These are phyloP conservation scores for Triplophysa bombifrons DNA, from an alignment of 2,797 vertebrate species.

Conservation along the genomic window DNA sequence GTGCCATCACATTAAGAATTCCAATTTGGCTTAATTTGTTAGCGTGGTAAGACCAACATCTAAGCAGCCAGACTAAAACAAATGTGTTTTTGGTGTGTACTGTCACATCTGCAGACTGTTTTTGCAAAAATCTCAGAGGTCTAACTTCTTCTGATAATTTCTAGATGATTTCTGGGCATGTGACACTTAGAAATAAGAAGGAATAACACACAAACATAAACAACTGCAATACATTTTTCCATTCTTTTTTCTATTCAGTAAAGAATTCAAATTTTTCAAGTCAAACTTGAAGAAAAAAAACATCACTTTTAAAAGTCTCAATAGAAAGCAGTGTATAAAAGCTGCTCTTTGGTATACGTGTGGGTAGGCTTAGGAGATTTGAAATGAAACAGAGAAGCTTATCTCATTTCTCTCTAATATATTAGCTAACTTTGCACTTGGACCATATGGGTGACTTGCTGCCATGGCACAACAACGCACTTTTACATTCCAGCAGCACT, in stretches of 20 bases:
- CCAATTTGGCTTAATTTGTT: background rate
- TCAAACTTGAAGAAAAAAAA: background rate
- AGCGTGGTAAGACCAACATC: no score
- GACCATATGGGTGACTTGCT: conserved; percentile 47
- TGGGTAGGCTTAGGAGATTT: background rate
- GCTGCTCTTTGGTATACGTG: background rate
- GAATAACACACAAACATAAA: no score
- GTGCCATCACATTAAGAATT: background rate
- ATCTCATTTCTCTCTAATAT: conserved; percentile 30
- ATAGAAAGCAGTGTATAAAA: background rate
- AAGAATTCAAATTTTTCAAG: background rate
- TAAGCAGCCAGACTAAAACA: no score
- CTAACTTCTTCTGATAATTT: no score
- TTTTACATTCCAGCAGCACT: conserved; percentile 24
- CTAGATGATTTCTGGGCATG: no score
- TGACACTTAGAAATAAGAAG: no score
- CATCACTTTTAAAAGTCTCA: background rate
- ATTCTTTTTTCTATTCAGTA: no score
- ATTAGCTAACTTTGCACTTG: conserved; percentile 48
- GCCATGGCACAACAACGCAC: conserved; percentile 23
- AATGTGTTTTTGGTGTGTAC: no score
- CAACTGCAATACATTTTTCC: no score
- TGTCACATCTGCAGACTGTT: no score
- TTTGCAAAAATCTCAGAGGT: no score
- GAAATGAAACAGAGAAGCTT: conserved; percentile 29